Evolutionary conservation across 1,140 invertebrate species (phyloP).

Genomic region (Drosophila santomea): DNA sequence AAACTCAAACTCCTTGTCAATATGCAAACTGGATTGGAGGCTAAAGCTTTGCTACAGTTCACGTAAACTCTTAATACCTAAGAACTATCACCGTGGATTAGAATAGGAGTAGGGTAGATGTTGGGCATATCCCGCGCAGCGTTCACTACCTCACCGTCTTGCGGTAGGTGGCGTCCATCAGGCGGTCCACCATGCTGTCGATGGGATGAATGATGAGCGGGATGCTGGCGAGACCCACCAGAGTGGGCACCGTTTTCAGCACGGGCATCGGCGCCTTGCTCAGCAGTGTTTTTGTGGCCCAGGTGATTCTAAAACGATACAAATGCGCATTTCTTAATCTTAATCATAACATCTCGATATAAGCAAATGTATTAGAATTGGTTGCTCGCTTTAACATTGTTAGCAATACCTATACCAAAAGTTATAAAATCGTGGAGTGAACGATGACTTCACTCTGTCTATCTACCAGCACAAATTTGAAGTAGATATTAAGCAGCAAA

Average conservation of each 20-base stretch:
- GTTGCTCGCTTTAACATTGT: too few species aligned
- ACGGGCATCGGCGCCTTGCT: constrained; percentile 34
- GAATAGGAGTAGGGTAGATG: neutral
- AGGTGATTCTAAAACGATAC: constrained; percentile 46
- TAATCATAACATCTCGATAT: too few species aligned
- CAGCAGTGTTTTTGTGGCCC: constrained; percentile 36
- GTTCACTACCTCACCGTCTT: constrained; percentile 60
- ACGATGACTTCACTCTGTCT: neutral
- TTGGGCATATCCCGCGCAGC: neutral
- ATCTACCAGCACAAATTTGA: neutral
- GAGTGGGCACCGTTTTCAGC: constrained; percentile 86
- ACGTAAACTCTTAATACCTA: constrained; percentile 22
- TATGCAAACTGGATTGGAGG: constrained; percentile 7
- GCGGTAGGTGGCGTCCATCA: constrained; percentile 91
- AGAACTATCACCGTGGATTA: constrained; percentile 24
- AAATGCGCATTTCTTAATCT: neutral
- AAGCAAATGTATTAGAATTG: too few species aligned
- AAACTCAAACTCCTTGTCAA: neutral
- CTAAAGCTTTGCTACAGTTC: constrained; percentile 16
- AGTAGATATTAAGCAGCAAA: neutral
- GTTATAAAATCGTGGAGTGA: too few species aligned
- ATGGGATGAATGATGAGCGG: constrained; percentile 97
- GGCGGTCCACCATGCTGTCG: constrained; percentile 90
- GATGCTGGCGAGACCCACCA: constrained; percentile 92
- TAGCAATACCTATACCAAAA: neutral